Base-by-base conservation (phyloP, 2,888 invertebrate genomes). In the Arrhopalites spinosus region DNA sequence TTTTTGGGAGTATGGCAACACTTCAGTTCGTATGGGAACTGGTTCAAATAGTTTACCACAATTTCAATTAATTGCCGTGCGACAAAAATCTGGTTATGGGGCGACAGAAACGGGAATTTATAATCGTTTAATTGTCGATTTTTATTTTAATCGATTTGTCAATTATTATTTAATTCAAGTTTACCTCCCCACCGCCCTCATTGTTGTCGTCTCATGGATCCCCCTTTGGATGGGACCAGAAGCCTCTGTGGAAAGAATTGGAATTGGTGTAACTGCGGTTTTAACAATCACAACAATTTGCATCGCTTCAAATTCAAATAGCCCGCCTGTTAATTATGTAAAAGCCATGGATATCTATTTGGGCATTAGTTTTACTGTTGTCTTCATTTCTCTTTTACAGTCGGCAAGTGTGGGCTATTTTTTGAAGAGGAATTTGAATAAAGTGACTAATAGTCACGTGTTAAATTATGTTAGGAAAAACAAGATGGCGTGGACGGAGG, bases 271-370 rank as follows among this genome's bases (percentile, higher is more conserved):
- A 61, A 88, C 87, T 27, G 87, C 87, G 2, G 83, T 87, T 47
- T 84, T 87, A 30, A 87, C 87, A 59, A 87, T 88, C 86, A 87
- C 87, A 27, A 87, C 86, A 0, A 85, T 86, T 79, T 85, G 85
- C 29, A 85, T 86, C 7, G 86, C 86, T 75, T 87, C 88, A 81
- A 87, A 87, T 81, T 84, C 85, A 47, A 85, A 85, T 29, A 82
- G 86, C 2, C 88, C 88, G 1, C 87, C 88, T 0, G 88, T 88
- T 45, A 87, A 87, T 61, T 88, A 88, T 83, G 87, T 59, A 2
- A 59, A 59, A 59, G 87, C 87, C 15, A 85, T 86, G 45, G 86
- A 87, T 80, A 84, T 87, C 8, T 87, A 86, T 86, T 86, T 86
- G 79, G 85, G 73, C 2, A 72, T 30, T 27, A 78, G 78, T 59